Evolutionary conservation across 2,888 invertebrate genomes (phyloP).

Genomic region (Chymomyza fuscimana): DNA sequence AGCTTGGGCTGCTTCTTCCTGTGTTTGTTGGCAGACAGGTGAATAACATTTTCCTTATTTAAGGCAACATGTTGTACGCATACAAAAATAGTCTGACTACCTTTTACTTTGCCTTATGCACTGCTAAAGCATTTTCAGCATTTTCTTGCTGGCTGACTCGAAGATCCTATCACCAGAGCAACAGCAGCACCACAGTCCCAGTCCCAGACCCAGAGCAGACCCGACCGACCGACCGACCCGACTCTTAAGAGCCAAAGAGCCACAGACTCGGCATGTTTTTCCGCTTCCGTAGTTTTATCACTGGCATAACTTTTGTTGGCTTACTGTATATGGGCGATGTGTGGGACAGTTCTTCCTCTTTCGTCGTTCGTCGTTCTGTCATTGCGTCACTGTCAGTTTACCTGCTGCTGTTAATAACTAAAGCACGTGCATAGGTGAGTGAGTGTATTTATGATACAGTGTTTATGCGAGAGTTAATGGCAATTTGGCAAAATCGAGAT

Average conservation of each 20-base stretch:
- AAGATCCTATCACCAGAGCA: conserved; percentile 48
- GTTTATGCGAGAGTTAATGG: not conserved
- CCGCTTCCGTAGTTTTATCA: conserved; percentile 73
- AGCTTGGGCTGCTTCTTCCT: conserved; percentile 7
- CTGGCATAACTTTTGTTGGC: conserved; percentile 20
- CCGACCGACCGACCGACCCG: not conserved
- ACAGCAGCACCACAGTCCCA: not conserved
- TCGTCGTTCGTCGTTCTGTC: conserved; percentile 21
- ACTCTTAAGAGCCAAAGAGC: not conserved
- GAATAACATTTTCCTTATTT: conserved; percentile 53
- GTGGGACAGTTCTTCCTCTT: conserved; percentile 6
- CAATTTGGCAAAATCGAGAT: not conserved
- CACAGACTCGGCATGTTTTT: conserved; percentile 50
- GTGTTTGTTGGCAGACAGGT: conserved; percentile 57
- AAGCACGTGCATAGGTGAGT: conserved; percentile 18
- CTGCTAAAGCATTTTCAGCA: conserved; percentile 20
- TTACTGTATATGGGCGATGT: not conserved
- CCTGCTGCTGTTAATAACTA: conserved; percentile 53
- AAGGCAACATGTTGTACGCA: conserved; percentile 57
- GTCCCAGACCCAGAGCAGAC: not conserved
- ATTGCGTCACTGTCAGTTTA: conserved; percentile 46
- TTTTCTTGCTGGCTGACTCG: conserved; percentile 24
- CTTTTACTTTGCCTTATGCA: not conserved
- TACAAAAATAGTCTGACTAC: conserved; percentile 41
- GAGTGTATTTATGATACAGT: not conserved